Percentiles rank a stretch among this genome's conserved stretches.
Evolutionary conservation across 2,113 vertebrate species (phyloP).

Genomic region (Catharus bicknelli): DNA sequence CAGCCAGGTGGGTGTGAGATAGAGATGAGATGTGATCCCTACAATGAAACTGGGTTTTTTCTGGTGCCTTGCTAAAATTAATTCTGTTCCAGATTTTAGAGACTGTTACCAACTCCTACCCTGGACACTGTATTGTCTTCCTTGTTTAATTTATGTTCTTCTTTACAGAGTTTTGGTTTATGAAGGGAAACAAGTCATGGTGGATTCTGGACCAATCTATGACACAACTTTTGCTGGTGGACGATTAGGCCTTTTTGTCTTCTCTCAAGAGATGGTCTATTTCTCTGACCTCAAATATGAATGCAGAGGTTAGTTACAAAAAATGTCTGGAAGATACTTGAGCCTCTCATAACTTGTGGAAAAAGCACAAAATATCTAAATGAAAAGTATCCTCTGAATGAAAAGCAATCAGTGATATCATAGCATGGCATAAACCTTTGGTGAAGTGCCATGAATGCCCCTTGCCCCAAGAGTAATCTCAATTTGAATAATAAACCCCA

Average conservation of each 20-base stretch:
- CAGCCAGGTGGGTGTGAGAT: not conserved
- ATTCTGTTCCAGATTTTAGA: not conserved
- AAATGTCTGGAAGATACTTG: not conserved
- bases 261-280: slow-evolving; percentile 97
- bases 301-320: slow-evolving; percentile 89
- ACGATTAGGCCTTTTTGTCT: slow-evolving; percentile 94
- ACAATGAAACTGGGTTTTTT: not conserved
- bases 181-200: slow-evolving; percentile 97
- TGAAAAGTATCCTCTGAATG: not conserved
- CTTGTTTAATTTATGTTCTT: not conserved
- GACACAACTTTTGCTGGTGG: slow-evolving; percentile 94
- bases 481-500: slow-evolving; percentile 18
- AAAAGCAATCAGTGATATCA: not conserved
- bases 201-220: slow-evolving; percentile 93
- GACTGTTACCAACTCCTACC: not conserved
- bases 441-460: not conserved
- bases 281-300: slow-evolving; percentile 99
- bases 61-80: not conserved
- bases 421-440: not conserved
- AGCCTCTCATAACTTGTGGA: not conserved
- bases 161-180: slow-evolving; percentile 89
- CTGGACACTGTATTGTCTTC: not conserved
- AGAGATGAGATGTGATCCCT: not conserved
- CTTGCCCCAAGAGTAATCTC: not conserved
- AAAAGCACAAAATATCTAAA: not conserved